Evolutionary conservation across 2,888 invertebrate species (phyloP).

Genomic region (Hanleya hanleyi): DNA sequence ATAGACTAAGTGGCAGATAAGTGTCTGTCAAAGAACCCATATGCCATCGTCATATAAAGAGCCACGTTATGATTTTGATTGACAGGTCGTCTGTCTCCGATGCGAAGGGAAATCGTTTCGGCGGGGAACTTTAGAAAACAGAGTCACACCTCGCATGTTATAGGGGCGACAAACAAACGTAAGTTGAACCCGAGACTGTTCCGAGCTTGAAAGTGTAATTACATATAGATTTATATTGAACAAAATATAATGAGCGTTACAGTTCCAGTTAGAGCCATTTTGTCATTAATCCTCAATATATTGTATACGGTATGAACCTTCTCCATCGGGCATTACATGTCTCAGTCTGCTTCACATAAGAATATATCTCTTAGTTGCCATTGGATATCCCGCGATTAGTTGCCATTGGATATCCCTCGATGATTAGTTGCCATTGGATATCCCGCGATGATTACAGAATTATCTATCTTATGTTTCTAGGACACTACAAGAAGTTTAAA

Average conservation of each 20-base stretch:
- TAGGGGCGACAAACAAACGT: constrained; percentile 48
- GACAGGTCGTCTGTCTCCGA: constrained; percentile 2
- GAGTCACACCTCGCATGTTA: constrained; percentile 42
- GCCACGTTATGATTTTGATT: not conserved
- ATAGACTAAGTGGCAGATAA: too few relatives aligned
- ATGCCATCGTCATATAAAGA: constrained; percentile 2
- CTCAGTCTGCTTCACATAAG: too few relatives aligned
- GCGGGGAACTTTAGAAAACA: constrained; percentile 38
- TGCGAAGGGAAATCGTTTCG: constrained; percentile 27
- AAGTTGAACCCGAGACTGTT: constrained; percentile 21
- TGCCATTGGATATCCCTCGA: not conserved
- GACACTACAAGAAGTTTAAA: constrained; percentile 50
- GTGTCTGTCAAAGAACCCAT: too few relatives aligned
- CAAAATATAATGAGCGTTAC: too few relatives aligned
- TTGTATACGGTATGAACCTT: too few relatives aligned
- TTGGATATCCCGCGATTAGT: not conserved
- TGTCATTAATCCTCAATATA: too few relatives aligned
- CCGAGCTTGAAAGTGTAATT: too few relatives aligned
- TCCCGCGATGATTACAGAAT: not conserved
- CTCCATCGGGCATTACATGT: too few relatives aligned
- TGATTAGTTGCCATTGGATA: not conserved
- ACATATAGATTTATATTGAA: too few relatives aligned
- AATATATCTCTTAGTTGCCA: too few relatives aligned
- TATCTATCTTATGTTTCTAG: constrained; percentile 37
- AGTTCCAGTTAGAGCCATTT: too few relatives aligned